Evolutionary conservation across 2,888 invertebrate genomes (phyloP).

Genomic region (Philereme transversata): DNA sequence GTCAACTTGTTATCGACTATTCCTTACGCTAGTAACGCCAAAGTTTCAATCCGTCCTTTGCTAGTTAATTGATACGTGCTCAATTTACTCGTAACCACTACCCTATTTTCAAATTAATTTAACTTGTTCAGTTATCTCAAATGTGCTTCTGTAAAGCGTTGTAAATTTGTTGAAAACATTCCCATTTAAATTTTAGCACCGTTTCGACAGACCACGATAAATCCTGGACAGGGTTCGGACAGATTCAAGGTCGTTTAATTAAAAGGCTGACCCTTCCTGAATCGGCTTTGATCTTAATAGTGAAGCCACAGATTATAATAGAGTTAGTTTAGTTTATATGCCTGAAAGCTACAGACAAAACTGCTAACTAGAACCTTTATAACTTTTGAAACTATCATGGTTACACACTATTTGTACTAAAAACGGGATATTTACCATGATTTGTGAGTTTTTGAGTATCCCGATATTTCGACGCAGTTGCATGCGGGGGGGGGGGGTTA

Average conservation of each 20-base stretch:
- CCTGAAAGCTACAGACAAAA: too few species aligned
- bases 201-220: constrained; percentile 57
- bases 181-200: constrained; percentile 40
- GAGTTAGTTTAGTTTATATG: constrained; percentile 26
- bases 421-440: too few species aligned
- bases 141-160: constrained; percentile 16
- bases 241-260: constrained; percentile 65
- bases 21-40: too few species aligned
- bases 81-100: not conserved
- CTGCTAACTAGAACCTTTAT: too few species aligned
- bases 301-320: constrained; percentile 17
- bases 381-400: too few species aligned
- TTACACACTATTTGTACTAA: too few species aligned
- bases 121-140: constrained; percentile 12
- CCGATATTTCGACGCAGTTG: too few species aligned
- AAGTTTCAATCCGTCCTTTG: not conserved
- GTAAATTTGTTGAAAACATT: constrained; percentile 27
- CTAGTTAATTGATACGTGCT: not conserved
- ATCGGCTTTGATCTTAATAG: constrained; percentile 67
- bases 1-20: too few species aligned
- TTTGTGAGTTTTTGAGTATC: too few species aligned
- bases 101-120: constrained; percentile 16
- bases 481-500: too few species aligned
- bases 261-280: constrained; percentile 61
- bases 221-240: constrained; percentile 46